Percentiles rank a stretch among this genome's conserved stretches.
Conservation (phyloP, 2,888 invertebrate genomes). For the Heliothis peltigera region DNA sequence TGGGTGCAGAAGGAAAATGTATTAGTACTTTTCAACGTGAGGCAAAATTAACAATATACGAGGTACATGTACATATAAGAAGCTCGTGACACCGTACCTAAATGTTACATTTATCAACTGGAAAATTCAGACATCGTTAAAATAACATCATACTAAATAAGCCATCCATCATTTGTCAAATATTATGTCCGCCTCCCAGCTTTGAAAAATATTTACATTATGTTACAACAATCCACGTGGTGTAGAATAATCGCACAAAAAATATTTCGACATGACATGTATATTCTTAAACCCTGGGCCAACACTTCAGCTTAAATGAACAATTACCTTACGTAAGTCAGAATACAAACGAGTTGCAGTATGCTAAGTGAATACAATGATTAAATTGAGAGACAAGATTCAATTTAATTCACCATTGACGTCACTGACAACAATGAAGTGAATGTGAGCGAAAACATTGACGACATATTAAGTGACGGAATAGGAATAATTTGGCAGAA, state of each 20-base stretch:
- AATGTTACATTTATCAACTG: slow-evolving; percentile 7
- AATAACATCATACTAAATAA: slow-evolving; percentile 45
- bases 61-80: neutral
- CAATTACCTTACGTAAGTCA: slow-evolving; percentile 19
- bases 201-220: slow-evolving; percentile 42
- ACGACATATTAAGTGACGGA: slow-evolving; percentile 57
- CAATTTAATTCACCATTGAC: slow-evolving; percentile 44
- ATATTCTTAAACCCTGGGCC: slow-evolving; percentile 5
- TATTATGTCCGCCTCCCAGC: slow-evolving; percentile 46
- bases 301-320: slow-evolving; percentile 16
- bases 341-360: slow-evolving; percentile 27
- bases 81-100: slow-evolving; percentile 4
- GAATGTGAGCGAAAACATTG: slow-evolving; percentile 49
- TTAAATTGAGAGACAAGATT: slow-evolving; percentile 30
- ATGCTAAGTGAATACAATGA: slow-evolving; percentile 35
- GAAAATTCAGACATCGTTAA: slow-evolving; percentile 27
- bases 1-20: slow-evolving; percentile 9
- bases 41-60: too few relatives aligned
- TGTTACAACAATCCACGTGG: slow-evolving; percentile 27
- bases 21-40: neutral
- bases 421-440: slow-evolving; percentile 59
- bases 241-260: slow-evolving; percentile 26
- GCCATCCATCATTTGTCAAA: slow-evolving; percentile 49
- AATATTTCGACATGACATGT: slow-evolving; percentile 14
- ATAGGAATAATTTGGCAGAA: slow-evolving; percentile 61